Base-by-base conservation (phyloP, 2,113 vertebrate species). In the Oreotrochilus melanogaster region DNA sequence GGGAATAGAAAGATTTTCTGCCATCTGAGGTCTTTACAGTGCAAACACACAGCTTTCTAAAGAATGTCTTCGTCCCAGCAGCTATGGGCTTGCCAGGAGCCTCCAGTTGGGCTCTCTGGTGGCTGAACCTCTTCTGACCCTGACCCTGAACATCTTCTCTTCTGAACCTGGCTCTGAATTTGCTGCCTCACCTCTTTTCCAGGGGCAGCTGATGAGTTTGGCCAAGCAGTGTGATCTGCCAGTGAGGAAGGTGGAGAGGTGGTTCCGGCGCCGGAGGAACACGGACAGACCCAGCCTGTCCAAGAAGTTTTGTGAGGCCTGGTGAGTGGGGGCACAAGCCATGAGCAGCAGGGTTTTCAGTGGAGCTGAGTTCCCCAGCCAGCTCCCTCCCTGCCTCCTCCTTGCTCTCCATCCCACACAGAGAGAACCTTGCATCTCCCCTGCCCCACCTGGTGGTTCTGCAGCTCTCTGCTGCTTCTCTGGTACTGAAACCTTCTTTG, bases 261-360 rank as follows among this genome's bases (percentile, higher is more conserved):
- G 99, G 99, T 99, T 99, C 96, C 97, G 97, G 61, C 96, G 78
- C 75, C 98, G 99, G 22, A 96, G 98, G 72, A 99, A 98, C 91
- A 96, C 98, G 66, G 98, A 99, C 86, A 97, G 97, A 66, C 98
- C 99, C 37, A 98, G 87, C 85, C 96, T 98, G 88, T 98, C 98
- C 1, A 99, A 98, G 97, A 99, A 99, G 96, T 99, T 99, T 97
- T 98, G 98, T 7, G 99, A 99, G 93, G 98, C 99, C 96, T 98
- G 98, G 99, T 99, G 86, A 98, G 98, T 88, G 1, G 65, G 16
- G 85, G 37, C 39, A 14, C 16, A 22, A 61, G 17, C 61, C 43
- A 5, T 18, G 23, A 51, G 27, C 9, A 2, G 39, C 30, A 18
- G n/a, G 9, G 27, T 51, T 50, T 78, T 42, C 30, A 10, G 3